phyloP scores from a whole-genome alignment of 2,113 vertebrate genomes.

The Salminus brasiliensis region DNA sequence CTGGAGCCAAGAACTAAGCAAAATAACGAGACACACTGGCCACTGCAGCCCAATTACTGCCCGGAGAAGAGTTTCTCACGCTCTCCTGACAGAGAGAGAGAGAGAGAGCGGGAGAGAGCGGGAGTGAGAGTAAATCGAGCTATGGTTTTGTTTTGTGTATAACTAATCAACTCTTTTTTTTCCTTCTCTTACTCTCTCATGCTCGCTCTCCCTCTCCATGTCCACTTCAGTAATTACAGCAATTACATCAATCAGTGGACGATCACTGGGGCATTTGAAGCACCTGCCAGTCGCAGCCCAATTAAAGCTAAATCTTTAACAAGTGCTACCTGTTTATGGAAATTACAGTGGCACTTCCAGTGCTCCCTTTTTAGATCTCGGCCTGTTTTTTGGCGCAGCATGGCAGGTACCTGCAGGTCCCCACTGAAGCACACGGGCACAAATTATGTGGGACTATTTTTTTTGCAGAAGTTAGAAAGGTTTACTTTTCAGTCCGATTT shows the following conservation, averaged over 20 bases:
- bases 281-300: slow-evolving; percentile 61
- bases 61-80: slow-evolving; percentile 21
- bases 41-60: slow-evolving; percentile 33
- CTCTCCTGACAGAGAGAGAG: not conserved
- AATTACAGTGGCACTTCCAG: slow-evolving; percentile 36
- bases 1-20: slow-evolving; percentile 25
- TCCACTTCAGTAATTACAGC: slow-evolving; percentile 62
- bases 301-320: slow-evolving; percentile 62
- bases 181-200: not conserved
- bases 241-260: slow-evolving; percentile 69
- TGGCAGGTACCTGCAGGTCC: too few species aligned
- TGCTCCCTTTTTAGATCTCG: slow-evolving; percentile 1
- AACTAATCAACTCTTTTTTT: slow-evolving; percentile 10
- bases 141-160: not conserved
- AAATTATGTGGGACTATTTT: not conserved
- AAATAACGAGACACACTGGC: slow-evolving; percentile 42
- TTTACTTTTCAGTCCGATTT: too few species aligned
- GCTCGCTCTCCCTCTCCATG: not conserved
- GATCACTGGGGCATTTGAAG: slow-evolving; percentile 64
- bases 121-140: not conserved
- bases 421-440: not conserved
- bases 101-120: not conserved
- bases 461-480: slow-evolving; percentile 31
- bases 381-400: not conserved
- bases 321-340: slow-evolving; percentile 61